These are phyloP conservation scores for Ophthalmolycus amberensis DNA, from an alignment of 2,113 vertebrate genomes.

Conservation along the genomic window DNA sequence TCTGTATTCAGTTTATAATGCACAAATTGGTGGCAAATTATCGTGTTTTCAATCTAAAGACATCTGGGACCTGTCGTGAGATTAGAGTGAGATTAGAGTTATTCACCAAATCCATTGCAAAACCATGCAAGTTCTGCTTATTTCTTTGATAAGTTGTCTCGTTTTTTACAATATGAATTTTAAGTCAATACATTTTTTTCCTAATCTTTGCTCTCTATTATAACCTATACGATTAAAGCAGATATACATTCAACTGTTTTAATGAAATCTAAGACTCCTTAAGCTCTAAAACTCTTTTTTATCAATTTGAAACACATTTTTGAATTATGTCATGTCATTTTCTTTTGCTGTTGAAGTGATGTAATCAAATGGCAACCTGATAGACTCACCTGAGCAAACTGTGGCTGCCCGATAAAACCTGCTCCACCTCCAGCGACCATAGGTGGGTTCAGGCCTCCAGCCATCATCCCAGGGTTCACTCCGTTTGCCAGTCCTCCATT, in stretches of 20 bases:
- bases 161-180: background rate
- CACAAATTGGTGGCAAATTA: background rate
- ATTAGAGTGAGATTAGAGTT: no score
- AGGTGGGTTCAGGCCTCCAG: slow-evolving; percentile 67
- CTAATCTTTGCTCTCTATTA: background rate
- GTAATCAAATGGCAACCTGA: background rate
- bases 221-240: background rate
- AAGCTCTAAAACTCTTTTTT: background rate
- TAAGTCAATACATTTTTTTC: background rate
- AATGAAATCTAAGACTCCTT: background rate
- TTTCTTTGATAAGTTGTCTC: background rate
- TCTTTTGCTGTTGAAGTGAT: background rate
- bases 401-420: slow-evolving; percentile 64
- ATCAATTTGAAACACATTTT: background rate
- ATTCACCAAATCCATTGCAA: background rate
- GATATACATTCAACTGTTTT: background rate
- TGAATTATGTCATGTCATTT: background rate
- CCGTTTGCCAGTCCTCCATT: slow-evolving; percentile 44
- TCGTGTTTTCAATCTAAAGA: background rate
- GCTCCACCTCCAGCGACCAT: slow-evolving; percentile 52
- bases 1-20: background rate
- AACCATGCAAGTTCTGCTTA: background rate
- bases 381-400: slow-evolving; percentile 71
- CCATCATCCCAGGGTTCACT: slow-evolving; percentile 45
- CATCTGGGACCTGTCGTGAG: background rate